Conservation (phyloP, 2,113 vertebrate species). For the Sterrhoptilus dennistouni region DNA sequence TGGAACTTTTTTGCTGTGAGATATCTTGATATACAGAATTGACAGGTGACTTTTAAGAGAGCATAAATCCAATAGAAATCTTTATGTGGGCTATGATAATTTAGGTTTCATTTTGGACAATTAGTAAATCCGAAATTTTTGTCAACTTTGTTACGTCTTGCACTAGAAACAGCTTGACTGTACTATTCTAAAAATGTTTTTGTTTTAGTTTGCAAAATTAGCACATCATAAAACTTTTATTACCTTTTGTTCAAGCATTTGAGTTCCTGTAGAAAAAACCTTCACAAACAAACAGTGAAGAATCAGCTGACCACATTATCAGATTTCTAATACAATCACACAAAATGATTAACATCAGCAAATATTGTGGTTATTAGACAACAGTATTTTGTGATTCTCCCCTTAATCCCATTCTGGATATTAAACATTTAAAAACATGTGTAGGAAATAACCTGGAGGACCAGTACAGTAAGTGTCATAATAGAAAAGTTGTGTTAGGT, state of each 20-base stretch:
- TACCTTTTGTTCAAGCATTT: background rate
- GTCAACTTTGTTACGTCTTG: background rate
- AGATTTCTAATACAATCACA: background rate
- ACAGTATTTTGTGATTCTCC: background rate
- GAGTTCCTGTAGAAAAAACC: background rate
- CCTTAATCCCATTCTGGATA: background rate
- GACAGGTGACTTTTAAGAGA: background rate
- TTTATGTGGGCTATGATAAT: background rate
- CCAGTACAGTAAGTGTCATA: background rate
- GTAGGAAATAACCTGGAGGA: background rate
- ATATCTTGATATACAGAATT: background rate
- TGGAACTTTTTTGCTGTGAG: background rate
- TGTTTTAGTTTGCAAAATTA: background rate
- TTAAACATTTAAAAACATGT: background rate
- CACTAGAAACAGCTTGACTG: background rate
- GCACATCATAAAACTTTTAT: background rate
- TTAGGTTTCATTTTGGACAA: background rate
- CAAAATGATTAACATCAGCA: background rate
- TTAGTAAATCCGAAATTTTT: background rate
- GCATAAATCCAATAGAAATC: background rate
- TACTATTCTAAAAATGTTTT: background rate
- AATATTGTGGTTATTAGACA: background rate
- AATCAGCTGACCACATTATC: background rate
- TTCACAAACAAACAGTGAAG: background rate
- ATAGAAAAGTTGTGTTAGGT: background rate